Percentiles rank a stretch among this genome's conserved stretches.
These are phyloP conservation scores for Stenopsyche tienmushanensis DNA, from an alignment of 1,140 invertebrate genomes.

Conservation along the genomic window DNA sequence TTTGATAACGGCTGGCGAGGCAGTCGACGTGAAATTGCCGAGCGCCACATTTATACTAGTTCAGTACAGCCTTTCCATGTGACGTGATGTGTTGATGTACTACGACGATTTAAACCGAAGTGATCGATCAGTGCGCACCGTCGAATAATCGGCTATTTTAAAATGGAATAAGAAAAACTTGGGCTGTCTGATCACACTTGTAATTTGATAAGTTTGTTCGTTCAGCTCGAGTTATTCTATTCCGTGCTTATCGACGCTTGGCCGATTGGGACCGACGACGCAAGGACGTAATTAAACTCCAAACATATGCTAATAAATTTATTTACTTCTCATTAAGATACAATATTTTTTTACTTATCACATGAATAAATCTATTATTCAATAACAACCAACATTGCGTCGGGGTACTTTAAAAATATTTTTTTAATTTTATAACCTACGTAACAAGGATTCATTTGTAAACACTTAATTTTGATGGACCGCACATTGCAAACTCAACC, in stretches of 20 bases:
- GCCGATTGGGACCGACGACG: background rate
- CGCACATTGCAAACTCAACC: no score
- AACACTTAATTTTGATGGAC: background rate
- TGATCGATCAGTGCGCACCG: background rate
- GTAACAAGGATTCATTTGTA: background rate
- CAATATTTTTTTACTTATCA: background rate
- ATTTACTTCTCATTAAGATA: background rate
- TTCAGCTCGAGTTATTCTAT: slow-evolving; percentile 54
- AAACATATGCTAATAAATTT: background rate
- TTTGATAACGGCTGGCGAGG: background rate
- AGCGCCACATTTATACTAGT: background rate
- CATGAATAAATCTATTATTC: slow-evolving; percentile 3
- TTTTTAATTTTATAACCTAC: background rate
- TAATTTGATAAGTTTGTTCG: slow-evolving; percentile 54
- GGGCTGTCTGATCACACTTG: slow-evolving; percentile 57
- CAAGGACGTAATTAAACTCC: no score
- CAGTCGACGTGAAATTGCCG: background rate
- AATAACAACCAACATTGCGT: background rate
- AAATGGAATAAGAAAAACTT: slow-evolving; percentile 46
- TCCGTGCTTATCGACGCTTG: slow-evolving; percentile 43
- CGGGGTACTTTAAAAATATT: background rate
- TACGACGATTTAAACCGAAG: background rate
- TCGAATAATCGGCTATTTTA: background rate
- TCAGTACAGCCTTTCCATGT: background rate
- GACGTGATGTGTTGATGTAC: background rate